Conservation (phyloP, 1,140 invertebrate species). For the Pogonomyrmex californicus region DNA sequence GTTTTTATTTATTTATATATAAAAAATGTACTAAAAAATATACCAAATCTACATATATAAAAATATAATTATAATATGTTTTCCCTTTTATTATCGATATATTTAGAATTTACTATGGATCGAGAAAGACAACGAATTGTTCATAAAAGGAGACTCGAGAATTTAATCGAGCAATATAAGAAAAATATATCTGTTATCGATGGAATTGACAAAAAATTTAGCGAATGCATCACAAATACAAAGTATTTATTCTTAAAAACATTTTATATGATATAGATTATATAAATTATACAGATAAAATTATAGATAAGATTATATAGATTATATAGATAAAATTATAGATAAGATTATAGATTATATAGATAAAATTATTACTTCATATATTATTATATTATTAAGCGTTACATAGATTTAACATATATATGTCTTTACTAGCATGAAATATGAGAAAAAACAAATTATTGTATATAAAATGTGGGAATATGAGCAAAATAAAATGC, state of each 20-base stretch:
- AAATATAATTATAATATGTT: too few relatives aligned
- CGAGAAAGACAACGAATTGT: slow-evolving; percentile 14
- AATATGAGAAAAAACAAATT: slow-evolving; percentile 41
- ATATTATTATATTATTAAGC: background rate
- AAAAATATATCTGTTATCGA: slow-evolving; percentile 11
- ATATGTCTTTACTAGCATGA: slow-evolving; percentile 16
- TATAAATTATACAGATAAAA: background rate
- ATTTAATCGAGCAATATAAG: background rate
- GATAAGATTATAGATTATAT: background rate
- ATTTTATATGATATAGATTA: background rate
- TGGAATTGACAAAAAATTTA: slow-evolving; percentile 25
- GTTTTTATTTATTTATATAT: too few relatives aligned
- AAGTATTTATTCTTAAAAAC: slow-evolving; percentile 9
- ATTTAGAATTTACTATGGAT: background rate
- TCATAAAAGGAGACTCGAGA: background rate
- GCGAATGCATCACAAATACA: slow-evolving; percentile 3
- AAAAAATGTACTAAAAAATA: too few relatives aligned
- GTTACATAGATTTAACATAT: background rate
- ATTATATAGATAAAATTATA: background rate
- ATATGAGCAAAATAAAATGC: slow-evolving; percentile 23
- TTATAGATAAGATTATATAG: background rate
- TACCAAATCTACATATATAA: too few relatives aligned
- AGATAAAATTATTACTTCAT: background rate
- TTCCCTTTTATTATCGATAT: background rate
- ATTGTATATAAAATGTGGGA: slow-evolving; percentile 23